Conservation (phyloP, 2,888 invertebrate species). For the Drosophila longiperda region DNA sequence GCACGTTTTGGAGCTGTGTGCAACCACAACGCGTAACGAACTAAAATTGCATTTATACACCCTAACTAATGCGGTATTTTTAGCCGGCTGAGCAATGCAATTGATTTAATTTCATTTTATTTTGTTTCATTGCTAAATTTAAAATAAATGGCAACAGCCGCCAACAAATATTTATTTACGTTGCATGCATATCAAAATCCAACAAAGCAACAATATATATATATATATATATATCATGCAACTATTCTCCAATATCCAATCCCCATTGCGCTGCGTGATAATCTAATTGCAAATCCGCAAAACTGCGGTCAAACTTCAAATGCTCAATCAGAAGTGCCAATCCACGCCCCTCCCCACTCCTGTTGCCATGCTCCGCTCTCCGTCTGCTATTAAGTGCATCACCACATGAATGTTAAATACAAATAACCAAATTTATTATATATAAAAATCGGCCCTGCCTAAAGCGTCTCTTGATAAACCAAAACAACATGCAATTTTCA, state of each 20-base stretch:
- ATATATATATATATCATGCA: background rate
- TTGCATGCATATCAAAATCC: constrained; percentile 38
- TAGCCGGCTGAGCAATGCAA: constrained; percentile 36
- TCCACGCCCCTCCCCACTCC: constrained; percentile 8
- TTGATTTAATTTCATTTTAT: constrained; percentile 61
- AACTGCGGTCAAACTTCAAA: constrained; percentile 68
- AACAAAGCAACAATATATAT: constrained; percentile 10
- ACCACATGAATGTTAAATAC: constrained; percentile 18
- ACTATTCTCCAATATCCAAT: background rate
- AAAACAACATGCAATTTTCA: constrained; percentile 57
- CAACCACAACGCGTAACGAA: constrained; percentile 76
- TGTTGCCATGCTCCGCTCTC: background rate
- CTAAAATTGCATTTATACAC: constrained; percentile 76
- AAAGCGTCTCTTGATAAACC: constrained; percentile 42
- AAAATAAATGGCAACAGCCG: constrained; percentile 61
- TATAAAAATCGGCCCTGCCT: constrained; percentile 13
- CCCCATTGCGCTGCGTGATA: constrained; percentile 54
- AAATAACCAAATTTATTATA: constrained; percentile 11
- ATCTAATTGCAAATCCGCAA: constrained; percentile 79
- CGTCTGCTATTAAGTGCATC: constrained; percentile 14
- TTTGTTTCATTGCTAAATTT: constrained; percentile 43
- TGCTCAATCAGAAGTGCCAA: constrained; percentile 68
- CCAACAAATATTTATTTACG: constrained; percentile 71
- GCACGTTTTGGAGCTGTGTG: constrained; percentile 32
- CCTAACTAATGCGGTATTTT: constrained; percentile 73